Evolutionary conservation across 2,113 vertebrate genomes (phyloP).

Genomic region (Xiphophorus maculatus): DNA sequence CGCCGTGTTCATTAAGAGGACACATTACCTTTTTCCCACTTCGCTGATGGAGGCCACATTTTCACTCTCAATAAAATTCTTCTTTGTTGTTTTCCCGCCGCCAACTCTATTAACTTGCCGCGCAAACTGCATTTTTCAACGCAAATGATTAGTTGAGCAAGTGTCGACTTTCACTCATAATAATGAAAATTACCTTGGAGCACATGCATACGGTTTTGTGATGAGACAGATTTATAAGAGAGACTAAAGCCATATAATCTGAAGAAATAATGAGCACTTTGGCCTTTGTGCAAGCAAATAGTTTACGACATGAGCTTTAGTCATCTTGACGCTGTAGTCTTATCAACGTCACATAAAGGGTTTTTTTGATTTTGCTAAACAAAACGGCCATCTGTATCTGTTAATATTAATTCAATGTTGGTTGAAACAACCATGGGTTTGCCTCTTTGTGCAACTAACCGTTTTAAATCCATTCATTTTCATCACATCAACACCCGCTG

Average conservation of each 20-base stretch:
- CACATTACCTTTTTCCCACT: slow-evolving; percentile 1
- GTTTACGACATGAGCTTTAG: neutral
- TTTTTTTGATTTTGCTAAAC: no score
- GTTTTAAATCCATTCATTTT: no score
- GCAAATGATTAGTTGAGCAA: neutral
- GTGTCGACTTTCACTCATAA: neutral
- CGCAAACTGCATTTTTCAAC: neutral
- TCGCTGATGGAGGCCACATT: neutral
- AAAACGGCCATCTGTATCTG: no score
- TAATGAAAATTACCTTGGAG: neutral
- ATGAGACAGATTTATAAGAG: neutral
- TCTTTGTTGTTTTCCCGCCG: neutral
- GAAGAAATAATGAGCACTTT: neutral
- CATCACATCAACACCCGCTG: no score
- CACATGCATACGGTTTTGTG: neutral
- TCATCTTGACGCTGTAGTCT: neutral
- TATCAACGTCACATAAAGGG: neutral
- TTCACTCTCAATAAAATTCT: neutral
- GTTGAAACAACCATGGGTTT: no score
- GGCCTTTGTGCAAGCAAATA: neutral
- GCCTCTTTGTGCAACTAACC: no score
- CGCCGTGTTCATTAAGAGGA: neutral
- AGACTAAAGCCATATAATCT: neutral
- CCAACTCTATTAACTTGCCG: neutral
- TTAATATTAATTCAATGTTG: no score